Evolutionary conservation across 2,113 vertebrate species (phyloP), one percentile per base, ranked within the genome.

Genomic region (Perca fluviatilis): DNA sequence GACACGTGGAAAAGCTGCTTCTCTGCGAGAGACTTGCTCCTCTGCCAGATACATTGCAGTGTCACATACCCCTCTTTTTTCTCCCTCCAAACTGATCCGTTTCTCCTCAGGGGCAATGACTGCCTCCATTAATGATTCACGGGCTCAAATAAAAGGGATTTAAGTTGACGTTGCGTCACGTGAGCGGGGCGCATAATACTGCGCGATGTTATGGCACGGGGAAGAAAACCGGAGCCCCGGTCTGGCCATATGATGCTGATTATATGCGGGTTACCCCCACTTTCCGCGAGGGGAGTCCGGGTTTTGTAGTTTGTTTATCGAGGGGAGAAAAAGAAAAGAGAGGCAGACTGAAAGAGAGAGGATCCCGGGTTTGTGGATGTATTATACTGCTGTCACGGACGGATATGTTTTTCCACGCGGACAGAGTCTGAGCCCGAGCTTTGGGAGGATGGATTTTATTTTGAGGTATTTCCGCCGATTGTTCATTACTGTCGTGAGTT

Each of bases 401-500:
- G 94, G 94, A 94, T 95, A 92, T 95, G 93, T 94, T 95, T 95
- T 94, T 94, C 90, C 83, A 91, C 90, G 90, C 84, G 87, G 92
- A 93, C 89, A 88, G 82, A 92, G 84, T 92, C 84, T 86, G 84
- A 94, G 86, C 82, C 71, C 65, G 56, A 92, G 90, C 88, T 91
- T 87, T 85, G 93, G 88, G 95, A 98, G 96, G 97, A 99, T 99
- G 98, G 97, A 98, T 98, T 98, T 97, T 98, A 98, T 98, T 98
- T 98, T 98, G 97, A 99, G 97, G 97, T 99, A 99, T 98, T 99
- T 99, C 97, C 97, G 96, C 93, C 96, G 95, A 99, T 99, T 99
- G 97, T 99, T 99, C 97, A 95, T 97, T 97, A 97, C 95, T 95
- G 95, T 93, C 94, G 95, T 97, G 97, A 97, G 95, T 97, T 98